These are phyloP conservation scores for Fundulus diaphanus DNA, from an alignment of 2,797 vertebrate genomes.

Conservation along the genomic window DNA sequence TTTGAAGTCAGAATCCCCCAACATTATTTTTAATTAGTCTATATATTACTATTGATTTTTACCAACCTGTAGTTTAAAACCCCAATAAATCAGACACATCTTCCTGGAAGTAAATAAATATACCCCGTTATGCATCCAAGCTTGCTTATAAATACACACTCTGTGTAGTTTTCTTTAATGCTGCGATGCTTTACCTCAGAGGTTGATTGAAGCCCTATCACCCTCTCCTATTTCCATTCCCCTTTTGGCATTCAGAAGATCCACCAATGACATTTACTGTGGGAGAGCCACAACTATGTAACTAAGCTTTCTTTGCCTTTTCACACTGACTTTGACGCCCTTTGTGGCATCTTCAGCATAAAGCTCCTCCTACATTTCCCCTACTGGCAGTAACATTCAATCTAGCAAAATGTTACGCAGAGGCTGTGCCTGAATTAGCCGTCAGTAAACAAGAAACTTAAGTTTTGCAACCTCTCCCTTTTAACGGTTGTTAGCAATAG, in stretches of 20 bases:
- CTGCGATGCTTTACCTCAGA: conserved; percentile 31
- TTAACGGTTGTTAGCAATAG: no score
- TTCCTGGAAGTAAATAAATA: conserved; percentile 7
- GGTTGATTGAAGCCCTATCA: conserved; percentile 40
- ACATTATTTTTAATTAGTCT: conserved; percentile 3
- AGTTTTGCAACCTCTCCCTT: no score
- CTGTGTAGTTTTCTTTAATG: conserved; percentile 26
- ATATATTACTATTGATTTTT: not conserved
- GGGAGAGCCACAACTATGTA: conserved; percentile 42
- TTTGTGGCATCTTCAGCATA: conserved; percentile 36
- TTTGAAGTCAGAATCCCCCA: not conserved
- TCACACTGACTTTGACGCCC: conserved; percentile 41
- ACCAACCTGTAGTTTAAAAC: not conserved
- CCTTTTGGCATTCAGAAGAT: conserved; percentile 60
- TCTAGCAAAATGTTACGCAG: conserved; percentile 22
- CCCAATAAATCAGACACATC: not conserved
- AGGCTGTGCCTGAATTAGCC: not conserved
- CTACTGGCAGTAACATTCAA: conserved; percentile 36
- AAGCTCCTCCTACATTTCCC: conserved; percentile 34
- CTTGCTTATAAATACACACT: conserved; percentile 32
- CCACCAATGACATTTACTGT: conserved; percentile 65
- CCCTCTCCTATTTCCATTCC: conserved; percentile 70
- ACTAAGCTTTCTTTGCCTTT: conserved; percentile 62
- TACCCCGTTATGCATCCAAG: conserved; percentile 3
- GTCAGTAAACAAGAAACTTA: conserved; percentile 1